These are phyloP conservation scores for Phyllopteryx taeniolatus DNA, from an alignment of 2,113 vertebrate genomes.

Conservation along the genomic window DNA sequence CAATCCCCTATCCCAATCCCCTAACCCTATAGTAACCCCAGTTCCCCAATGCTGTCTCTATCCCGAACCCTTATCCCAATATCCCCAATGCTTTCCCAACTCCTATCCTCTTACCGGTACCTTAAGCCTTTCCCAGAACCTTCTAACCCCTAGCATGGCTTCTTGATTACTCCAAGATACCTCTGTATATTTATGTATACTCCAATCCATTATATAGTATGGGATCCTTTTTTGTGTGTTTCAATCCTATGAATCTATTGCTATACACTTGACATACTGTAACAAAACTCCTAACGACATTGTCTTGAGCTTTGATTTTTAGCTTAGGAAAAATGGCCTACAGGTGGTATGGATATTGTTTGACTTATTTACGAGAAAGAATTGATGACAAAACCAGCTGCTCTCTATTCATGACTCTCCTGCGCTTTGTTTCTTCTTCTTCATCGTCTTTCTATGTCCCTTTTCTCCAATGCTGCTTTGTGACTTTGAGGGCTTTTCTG, in stretches of 20 bases:
- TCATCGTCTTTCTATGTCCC: conserved; percentile 40
- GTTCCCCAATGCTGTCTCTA: no score
- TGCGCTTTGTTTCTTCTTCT: conserved; percentile 36
- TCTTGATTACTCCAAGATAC: background rate
- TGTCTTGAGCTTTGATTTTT: background rate
- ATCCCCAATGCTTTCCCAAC: no score
- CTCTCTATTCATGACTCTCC: conserved; percentile 34
- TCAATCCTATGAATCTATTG: background rate
- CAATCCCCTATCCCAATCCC: no score
- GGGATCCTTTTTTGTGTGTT: background rate
- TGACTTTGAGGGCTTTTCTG: conserved; percentile 31
- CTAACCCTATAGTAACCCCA: no score
- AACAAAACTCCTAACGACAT: background rate
- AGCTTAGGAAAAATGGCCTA: background rate
- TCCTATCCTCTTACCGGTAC: no score
- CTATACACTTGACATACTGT: background rate
- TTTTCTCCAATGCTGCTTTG: conserved; percentile 31
- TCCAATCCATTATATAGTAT: background rate
- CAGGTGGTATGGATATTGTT: background rate
- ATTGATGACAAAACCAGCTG: conserved; percentile 59
- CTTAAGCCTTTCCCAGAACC: background rate
- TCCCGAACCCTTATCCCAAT: no score
- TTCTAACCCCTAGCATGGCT: background rate
- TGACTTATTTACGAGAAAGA: conserved; percentile 22
- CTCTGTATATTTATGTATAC: background rate